Percentiles rank a stretch among this genome's conserved stretches.
Conservation (phyloP, 2,797 vertebrate genomes). For the Potorous gilbertii region DNA sequence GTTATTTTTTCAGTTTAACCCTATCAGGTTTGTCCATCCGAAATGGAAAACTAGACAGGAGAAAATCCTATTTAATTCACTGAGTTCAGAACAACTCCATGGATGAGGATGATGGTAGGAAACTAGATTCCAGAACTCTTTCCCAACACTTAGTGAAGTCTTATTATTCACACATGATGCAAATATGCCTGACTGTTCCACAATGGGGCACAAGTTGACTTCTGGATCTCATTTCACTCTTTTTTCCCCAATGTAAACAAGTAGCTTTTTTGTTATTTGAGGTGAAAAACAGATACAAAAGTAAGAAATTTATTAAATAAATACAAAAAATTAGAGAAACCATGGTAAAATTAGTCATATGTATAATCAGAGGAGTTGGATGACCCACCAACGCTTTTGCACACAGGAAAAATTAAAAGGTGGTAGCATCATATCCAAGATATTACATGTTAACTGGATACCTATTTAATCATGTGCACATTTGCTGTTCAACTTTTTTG, state of each 20-base stretch:
- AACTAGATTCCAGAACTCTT: neutral
- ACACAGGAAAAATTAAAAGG: neutral
- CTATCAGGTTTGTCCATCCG: too few relatives aligned
- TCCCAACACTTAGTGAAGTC: neutral
- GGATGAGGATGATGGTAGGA: neutral
- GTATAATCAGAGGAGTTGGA: neutral
- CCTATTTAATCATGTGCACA: slow-evolving; percentile 9
- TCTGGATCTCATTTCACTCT: neutral
- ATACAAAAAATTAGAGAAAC: slow-evolving; percentile 27
- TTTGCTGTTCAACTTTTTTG: slow-evolving; percentile 20
- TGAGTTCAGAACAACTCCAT: neutral
- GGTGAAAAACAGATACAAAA: neutral
- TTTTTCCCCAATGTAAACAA: neutral
- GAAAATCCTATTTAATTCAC: neutral
- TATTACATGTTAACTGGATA: neutral
- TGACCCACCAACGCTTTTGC: neutral
- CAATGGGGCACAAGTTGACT: neutral
- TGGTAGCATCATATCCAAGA: neutral
- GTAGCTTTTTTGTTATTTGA: too few relatives aligned
- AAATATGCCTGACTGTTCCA: neutral
- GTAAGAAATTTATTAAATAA: neutral
- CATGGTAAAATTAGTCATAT: slow-evolving; percentile 21
- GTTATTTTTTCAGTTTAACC: too few relatives aligned
- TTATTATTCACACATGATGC: neutral
- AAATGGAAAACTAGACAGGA: neutral